These are phyloP conservation scores for Melinaea marsaeus DNA, from an alignment of 2,888 invertebrate genomes.

Conservation along the genomic window DNA sequence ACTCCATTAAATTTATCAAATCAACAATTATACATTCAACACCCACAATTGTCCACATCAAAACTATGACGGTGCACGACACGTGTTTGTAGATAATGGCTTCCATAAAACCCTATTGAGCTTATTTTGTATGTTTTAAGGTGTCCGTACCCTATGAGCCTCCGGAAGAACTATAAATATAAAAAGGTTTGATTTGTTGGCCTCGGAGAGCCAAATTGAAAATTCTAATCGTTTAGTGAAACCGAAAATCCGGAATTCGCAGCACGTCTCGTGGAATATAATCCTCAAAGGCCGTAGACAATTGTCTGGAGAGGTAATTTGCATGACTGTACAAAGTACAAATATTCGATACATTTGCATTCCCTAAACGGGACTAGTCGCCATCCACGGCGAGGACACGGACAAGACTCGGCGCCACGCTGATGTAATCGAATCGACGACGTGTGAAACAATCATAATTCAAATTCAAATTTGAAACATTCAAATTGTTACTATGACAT, in stretches of 20 bases:
- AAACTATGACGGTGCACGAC: slow-evolving; percentile 35
- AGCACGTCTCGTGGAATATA: slow-evolving; percentile 56
- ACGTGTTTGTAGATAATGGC: slow-evolving; percentile 19
- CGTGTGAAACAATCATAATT: slow-evolving; percentile 52
- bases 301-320: slow-evolving; percentile 68
- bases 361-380: slow-evolving; percentile 55
- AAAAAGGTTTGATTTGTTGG: slow-evolving; percentile 34
- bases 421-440: slow-evolving; percentile 64
- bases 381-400: slow-evolving; percentile 49
- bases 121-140: slow-evolving; percentile 24
- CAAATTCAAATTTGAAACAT: slow-evolving; percentile 62
- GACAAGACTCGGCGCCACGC: slow-evolving; percentile 47
- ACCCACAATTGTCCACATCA: slow-evolving; percentile 42
- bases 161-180: slow-evolving; percentile 32
- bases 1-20: slow-evolving; percentile 48
- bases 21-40: slow-evolving; percentile 43
- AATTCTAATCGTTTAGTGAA: slow-evolving; percentile 47
- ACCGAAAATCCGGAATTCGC: slow-evolving; percentile 62
- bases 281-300: slow-evolving; percentile 70
- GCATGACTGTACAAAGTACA: slow-evolving; percentile 58
- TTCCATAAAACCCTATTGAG: slow-evolving; percentile 18
- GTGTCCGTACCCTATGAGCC: slow-evolving; percentile 22
- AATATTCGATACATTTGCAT: slow-evolving; percentile 69
- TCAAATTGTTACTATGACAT: slow-evolving; percentile 55
- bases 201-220: slow-evolving; percentile 45